phyloP scores from a whole-genome alignment of 2,797 vertebrate genomes.

The Petrocephalus sullivani region DNA sequence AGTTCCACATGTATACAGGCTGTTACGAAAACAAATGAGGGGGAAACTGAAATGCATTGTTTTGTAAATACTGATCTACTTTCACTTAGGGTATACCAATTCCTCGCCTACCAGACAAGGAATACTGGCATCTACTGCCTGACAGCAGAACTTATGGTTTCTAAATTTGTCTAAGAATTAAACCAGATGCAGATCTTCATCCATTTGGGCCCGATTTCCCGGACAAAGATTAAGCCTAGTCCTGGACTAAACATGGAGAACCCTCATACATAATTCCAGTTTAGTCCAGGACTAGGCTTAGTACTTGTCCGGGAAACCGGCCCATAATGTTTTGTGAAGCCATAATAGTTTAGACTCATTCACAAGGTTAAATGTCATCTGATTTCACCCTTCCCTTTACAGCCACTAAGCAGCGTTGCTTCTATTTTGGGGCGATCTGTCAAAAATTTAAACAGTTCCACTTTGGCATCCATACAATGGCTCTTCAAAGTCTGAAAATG shows the following conservation, averaged over 20 bases:
- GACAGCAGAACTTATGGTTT: background rate
- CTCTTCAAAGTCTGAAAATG: background rate
- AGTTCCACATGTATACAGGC: slow-evolving; percentile 9
- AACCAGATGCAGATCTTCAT: background rate
- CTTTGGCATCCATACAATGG: background rate
- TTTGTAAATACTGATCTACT: background rate
- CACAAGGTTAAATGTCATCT: background rate
- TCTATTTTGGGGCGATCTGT: background rate
- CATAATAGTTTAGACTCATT: background rate
- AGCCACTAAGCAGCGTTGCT: background rate
- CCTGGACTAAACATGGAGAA: too few relatives aligned
- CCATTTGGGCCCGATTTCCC: too few relatives aligned
- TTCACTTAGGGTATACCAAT: background rate
- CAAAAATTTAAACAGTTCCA: background rate
- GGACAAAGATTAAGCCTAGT: too few relatives aligned
- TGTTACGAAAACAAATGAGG: slow-evolving; percentile 2
- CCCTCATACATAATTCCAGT: too few relatives aligned
- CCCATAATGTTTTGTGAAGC: background rate
- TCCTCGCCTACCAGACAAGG: background rate
- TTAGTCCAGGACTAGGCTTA: too few relatives aligned
- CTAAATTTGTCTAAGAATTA: background rate
- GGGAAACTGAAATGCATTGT: background rate
- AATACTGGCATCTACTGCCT: background rate
- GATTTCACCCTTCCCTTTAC: background rate
- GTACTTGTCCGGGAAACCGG: too few relatives aligned